Evolutionary conservation across 2,797 vertebrate genomes (phyloP).

Genomic region (Prionace glauca): DNA sequence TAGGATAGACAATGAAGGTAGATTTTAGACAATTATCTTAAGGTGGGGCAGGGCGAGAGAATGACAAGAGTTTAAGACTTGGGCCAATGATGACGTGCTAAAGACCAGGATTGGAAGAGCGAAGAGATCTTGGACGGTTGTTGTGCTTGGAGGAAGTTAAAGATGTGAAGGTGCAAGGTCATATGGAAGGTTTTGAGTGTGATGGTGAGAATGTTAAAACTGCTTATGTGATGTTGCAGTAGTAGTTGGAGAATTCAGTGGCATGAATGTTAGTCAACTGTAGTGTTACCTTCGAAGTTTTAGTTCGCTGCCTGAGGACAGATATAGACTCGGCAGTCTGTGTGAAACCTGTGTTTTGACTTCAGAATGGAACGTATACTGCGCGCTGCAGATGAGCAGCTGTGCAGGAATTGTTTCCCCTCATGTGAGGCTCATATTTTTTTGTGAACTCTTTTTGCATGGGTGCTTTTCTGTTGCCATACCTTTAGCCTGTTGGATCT

Average conservation of each 20-base stretch:
- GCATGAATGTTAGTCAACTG: neutral
- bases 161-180: no score
- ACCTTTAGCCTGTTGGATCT: neutral
- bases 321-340: neutral
- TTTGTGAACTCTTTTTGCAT: no score
- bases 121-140: neutral
- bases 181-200: no score
- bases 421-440: neutral
- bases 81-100: neutral
- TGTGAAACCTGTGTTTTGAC: neutral
- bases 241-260: neutral
- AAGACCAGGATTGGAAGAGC: neutral
- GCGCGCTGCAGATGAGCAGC: neutral
- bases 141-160: neutral
- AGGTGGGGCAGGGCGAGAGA: no score
- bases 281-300: neutral
- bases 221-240: no score
- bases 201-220: no score
- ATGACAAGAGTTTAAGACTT: neutral
- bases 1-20: neutral
- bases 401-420: neutral
- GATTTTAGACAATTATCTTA: no score
- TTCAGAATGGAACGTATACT: neutral
- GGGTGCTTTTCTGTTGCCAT: neutral
- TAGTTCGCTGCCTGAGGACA: neutral